Percentiles rank a stretch among this genome's conserved stretches.
These are phyloP conservation scores for Heliopora coerulea DNA, from an alignment of 92 coral and sea anemone genomes.

Conservation along the genomic window DNA sequence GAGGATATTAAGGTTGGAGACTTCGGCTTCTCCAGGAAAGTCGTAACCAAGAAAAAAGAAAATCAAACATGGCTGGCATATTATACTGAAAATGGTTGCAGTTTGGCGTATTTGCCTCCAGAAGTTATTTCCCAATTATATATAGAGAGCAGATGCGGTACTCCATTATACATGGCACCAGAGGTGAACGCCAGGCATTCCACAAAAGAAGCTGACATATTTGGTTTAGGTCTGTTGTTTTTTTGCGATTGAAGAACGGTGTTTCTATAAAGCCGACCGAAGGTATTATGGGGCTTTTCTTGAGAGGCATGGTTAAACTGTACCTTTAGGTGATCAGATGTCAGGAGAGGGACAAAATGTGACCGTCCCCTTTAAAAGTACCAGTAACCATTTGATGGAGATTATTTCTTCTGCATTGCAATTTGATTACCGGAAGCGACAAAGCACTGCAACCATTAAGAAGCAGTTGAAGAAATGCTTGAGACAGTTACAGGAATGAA, in stretches of 20 bases:
- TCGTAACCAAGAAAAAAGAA: not conserved
- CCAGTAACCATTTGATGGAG: slow-evolving; percentile 28
- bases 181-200: slow-evolving; percentile 55
- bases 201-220: slow-evolving; percentile 71
- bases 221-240: slow-evolving; percentile 71
- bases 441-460: slow-evolving; percentile 40
- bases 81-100: no score
- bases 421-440: slow-evolving; percentile 45
- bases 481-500: no score
- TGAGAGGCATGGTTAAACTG: slow-evolving; percentile 18
- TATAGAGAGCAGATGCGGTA: no score
- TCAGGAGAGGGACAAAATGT: slow-evolving; percentile 42
- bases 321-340: slow-evolving; percentile 55
- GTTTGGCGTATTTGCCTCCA: no score
- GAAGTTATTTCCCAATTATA: no score
- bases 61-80: not conserved
- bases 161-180: slow-evolving; percentile 60
- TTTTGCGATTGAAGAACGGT: slow-evolving; percentile 74
- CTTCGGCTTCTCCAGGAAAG: slow-evolving; percentile 72
- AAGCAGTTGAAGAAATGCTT: no score
- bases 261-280: slow-evolving; percentile 47
- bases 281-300: slow-evolving; percentile 79
- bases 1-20: slow-evolving; percentile 76
- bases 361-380: slow-evolving; percentile 34
- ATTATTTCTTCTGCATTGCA: slow-evolving; percentile 46